A percentile compares a stretch with the other conserved stretches of the same genome.
Evolutionary conservation across 2,888 invertebrate genomes (phyloP).

Genomic region (Parnassius apollo): DNA sequence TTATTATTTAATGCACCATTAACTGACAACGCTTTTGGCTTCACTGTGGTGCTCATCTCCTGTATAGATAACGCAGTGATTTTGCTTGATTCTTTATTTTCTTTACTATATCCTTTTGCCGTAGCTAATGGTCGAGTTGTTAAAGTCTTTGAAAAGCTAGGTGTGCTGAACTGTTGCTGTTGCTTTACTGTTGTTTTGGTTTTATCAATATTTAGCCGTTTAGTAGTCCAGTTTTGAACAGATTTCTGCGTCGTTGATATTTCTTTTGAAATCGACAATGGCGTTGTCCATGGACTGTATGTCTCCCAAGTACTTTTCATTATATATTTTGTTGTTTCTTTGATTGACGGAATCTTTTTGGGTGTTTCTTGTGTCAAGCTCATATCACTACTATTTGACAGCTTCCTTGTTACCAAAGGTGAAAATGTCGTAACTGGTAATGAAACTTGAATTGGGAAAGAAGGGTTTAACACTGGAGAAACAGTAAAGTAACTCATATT

Average conservation of each 20-base stretch:
- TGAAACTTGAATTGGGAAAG: constrained; percentile 4
- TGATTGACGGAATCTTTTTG: neutral
- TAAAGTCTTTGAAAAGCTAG: neutral
- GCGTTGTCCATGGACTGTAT: constrained; percentile 12
- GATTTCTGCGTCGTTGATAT: constrained; percentile 1
- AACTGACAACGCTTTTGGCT: constrained; percentile 6
- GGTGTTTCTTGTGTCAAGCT: neutral
- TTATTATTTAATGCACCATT: constrained; percentile 1
- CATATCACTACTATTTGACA: neutral
- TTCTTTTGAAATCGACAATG: neutral
- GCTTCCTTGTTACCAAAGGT: too few relatives aligned
- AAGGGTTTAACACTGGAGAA: neutral
- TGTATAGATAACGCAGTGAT: neutral
- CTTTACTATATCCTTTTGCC: neutral
- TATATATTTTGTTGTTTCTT: neutral
- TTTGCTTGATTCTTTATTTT: neutral
- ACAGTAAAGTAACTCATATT: neutral
- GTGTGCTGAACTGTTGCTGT: too few relatives aligned
- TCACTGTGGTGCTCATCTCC: constrained; percentile 1
- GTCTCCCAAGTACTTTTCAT: constrained; percentile 7
- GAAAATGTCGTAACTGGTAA: neutral
- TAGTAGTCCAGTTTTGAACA: neutral
- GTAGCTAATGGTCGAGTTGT: neutral
- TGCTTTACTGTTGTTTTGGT: neutral
- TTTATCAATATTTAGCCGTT: neutral